Evolutionary conservation across 2,888 invertebrate species (phyloP).

Genomic region (Exocentrus adspersus): DNA sequence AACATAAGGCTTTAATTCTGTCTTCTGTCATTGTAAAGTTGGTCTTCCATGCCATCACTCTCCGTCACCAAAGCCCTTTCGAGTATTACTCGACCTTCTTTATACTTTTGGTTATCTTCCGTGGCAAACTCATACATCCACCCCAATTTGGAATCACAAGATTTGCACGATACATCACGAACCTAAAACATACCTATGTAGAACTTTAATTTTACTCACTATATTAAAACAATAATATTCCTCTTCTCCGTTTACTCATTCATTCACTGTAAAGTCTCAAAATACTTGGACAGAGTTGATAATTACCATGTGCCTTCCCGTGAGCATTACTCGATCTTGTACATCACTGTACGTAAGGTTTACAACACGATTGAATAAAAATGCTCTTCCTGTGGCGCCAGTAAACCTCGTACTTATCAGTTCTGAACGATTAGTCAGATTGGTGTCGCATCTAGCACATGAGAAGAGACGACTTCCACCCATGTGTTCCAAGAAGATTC

Average conservation of each 20-base stretch:
- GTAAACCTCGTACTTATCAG: slow-evolving; percentile 97
- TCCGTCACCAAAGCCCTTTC: slow-evolving; percentile 96
- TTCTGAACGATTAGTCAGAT: slow-evolving; percentile 93
- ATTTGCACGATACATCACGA: slow-evolving; percentile 97
- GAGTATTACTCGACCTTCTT: slow-evolving; percentile 95
- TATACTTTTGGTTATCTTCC: slow-evolving; percentile 96
- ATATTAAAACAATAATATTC: no score
- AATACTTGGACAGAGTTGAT: no score
- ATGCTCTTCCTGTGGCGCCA: slow-evolving; percentile 97
- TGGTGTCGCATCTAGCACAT: slow-evolving; percentile 95
- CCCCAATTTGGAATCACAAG: slow-evolving; percentile 94
- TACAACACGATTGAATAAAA: slow-evolving; percentile 96
- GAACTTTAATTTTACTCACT: no score
- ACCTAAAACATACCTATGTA: slow-evolving; percentile 64
- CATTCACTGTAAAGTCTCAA: no score
- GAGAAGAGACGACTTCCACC: slow-evolving; percentile 93
- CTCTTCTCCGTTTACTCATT: no score
- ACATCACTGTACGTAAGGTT: slow-evolving; percentile 95
- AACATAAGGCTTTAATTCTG: slow-evolving; percentile 17
- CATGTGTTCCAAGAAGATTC: slow-evolving; percentile 93
- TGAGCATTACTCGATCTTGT: slow-evolving; percentile 97
- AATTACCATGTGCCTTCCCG: slow-evolving; percentile 92
- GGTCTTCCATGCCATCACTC: slow-evolving; percentile 82
- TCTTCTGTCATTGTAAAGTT: slow-evolving; percentile 46
- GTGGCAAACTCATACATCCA: slow-evolving; percentile 99